Evolutionary conservation across 2,888 invertebrate genomes (phyloP).

Genomic region (Ectemnius lituratus): DNA sequence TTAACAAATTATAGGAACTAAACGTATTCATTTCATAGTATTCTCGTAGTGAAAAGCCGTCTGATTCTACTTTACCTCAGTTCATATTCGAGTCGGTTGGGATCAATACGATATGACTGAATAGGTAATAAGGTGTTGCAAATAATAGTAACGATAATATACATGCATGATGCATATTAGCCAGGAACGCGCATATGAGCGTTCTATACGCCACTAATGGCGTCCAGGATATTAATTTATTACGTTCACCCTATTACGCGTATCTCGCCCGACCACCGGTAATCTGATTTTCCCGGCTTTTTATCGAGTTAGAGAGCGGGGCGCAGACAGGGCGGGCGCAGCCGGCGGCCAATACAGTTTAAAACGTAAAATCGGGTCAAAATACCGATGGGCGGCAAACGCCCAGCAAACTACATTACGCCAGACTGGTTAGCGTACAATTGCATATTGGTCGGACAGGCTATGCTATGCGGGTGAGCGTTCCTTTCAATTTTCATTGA

Average conservation of each 20-base stretch:
- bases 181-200: constrained; percentile 6
- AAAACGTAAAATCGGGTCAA: too few relatives aligned
- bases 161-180: constrained; percentile 15
- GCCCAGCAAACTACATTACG: neutral
- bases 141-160: constrained; percentile 29
- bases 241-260: constrained; percentile 47
- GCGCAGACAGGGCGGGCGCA: too few relatives aligned
- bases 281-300: constrained; percentile 18
- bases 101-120: too few relatives aligned
- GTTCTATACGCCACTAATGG: constrained; percentile 23
- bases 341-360: too few relatives aligned
- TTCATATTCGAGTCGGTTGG: too few relatives aligned
- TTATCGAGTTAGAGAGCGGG: neutral
- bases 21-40: too few relatives aligned
- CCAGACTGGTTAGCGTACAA: neutral
- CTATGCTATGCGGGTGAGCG: too few relatives aligned
- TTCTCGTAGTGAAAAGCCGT: too few relatives aligned
- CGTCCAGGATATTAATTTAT: constrained; percentile 54
- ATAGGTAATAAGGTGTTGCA: too few relatives aligned
- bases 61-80: too few relatives aligned
- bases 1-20: too few relatives aligned
- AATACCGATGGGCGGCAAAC: neutral
- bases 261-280: constrained; percentile 28
- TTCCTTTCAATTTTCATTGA: too few relatives aligned
- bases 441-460: neutral